These are phyloP conservation scores for Physeter macrocephalus DNA, from an alignment of 2,113 vertebrate genomes.

Conservation along the genomic window DNA sequence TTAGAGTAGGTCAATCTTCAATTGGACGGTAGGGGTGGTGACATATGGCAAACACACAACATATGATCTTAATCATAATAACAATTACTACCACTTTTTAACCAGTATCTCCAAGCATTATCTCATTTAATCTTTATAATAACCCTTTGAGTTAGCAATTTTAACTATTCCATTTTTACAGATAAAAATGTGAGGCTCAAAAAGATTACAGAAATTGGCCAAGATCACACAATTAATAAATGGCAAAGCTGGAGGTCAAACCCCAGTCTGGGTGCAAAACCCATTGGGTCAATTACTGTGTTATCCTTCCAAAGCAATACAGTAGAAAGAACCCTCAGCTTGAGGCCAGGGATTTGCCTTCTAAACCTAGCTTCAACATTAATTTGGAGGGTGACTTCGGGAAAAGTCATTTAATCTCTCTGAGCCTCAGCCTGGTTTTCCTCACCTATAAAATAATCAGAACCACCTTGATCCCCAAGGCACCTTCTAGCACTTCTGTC, in stretches of 20 bases:
- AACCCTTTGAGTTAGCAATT: not conserved
- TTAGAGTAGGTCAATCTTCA: not conserved
- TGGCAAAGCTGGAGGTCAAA: not conserved
- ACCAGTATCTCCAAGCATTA: not conserved
- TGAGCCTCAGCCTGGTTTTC: not conserved
- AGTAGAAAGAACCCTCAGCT: not conserved
- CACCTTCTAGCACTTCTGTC: not conserved
- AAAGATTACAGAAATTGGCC: not conserved
- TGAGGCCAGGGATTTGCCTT: not conserved
- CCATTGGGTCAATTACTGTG: not conserved
- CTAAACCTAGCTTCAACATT: not conserved
- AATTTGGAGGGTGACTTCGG: not conserved
- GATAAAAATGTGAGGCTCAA: not conserved
- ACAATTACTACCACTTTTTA: not conserved
- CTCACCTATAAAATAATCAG: conserved; percentile 18
- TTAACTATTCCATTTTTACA: not conserved
- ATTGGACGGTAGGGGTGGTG: not conserved
- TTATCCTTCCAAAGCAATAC: not conserved
- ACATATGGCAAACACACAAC: not conserved
- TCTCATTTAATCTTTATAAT: not conserved
- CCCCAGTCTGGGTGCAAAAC: not conserved
- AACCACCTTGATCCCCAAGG: not conserved
- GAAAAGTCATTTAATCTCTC: not conserved
- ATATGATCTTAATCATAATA: not conserved
- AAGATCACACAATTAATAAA: not conserved